A percentile compares a stretch with the other conserved stretches of the same genome.
Evolutionary conservation across 2,113 vertebrate species (phyloP).

Genomic region (Penelope pileata): DNA sequence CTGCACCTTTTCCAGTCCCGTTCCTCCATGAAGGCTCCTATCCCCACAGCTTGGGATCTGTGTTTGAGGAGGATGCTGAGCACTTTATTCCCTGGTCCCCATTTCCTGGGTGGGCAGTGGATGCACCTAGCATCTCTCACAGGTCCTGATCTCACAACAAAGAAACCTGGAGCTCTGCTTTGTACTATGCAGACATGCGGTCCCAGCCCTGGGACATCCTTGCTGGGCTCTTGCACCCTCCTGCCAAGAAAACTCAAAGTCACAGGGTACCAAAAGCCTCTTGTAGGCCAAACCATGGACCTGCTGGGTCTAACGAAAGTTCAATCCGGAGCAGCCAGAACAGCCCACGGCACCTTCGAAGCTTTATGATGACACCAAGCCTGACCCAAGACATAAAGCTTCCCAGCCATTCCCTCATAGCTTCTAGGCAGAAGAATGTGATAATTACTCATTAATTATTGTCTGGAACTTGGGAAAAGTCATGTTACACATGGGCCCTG

Average conservation of each 20-base stretch:
- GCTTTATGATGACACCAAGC: neutral
- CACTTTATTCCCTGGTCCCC: neutral
- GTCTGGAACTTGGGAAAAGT: neutral
- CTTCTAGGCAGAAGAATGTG: neutral
- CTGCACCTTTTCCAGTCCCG: neutral
- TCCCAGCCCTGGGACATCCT: neutral
- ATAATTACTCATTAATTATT: neutral
- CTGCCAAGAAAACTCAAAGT: neutral
- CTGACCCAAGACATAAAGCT: neutral
- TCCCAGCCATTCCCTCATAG: neutral
- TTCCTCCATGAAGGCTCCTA: neutral
- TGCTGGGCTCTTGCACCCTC: neutral
- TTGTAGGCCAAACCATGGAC: neutral
- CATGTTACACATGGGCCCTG: neutral
- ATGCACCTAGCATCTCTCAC: neutral
- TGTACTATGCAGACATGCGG: accelerated
- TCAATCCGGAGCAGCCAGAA: neutral
- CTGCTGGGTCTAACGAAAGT: neutral
- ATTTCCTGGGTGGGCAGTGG: accelerated
- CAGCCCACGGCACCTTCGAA: neutral
- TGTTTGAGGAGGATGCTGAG: neutral
- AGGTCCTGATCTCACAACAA: neutral
- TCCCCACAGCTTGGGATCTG: neutral
- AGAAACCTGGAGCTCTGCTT: neutral
- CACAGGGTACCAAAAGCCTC: neutral